Conservation (phyloP, 2,797 vertebrate genomes). For the Glyptemys insculpta region DNA sequence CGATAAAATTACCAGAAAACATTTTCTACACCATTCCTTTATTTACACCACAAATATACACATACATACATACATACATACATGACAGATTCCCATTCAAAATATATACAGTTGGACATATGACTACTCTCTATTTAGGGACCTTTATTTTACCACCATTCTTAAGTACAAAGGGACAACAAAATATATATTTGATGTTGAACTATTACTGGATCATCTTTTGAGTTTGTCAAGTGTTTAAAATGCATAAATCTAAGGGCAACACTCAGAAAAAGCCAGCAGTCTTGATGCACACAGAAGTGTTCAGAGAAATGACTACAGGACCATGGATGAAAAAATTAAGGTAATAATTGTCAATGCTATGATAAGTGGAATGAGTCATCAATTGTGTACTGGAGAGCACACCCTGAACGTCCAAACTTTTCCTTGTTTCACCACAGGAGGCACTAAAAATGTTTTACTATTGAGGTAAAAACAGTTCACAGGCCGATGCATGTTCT, state of each 20-base stretch:
- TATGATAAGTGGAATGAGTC: not conserved
- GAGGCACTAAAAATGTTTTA: not conserved
- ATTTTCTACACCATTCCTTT: not conserved
- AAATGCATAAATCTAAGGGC: not conserved
- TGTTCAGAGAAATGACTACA: not conserved
- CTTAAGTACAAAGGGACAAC: not conserved
- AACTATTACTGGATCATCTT: not conserved
- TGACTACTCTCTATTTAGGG: not conserved
- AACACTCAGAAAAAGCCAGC: not conserved
- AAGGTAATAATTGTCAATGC: not conserved
- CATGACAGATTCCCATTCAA: not conserved
- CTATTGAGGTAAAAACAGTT: not conserved
- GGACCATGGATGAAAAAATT: not conserved
- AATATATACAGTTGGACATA: not conserved
- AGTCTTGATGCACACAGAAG: not conserved
- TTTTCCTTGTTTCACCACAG: not conserved
- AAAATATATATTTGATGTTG: not conserved
- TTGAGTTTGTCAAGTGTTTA: not conserved
- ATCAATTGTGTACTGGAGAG: not conserved
- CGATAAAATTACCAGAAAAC: not conserved
- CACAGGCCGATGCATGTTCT: too few relatives aligned
- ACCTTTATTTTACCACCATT: not conserved
- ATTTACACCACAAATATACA: not conserved
- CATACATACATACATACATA: not conserved
- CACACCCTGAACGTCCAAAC: not conserved